Percentiles rank a stretch among this genome's conserved stretches.
Evolutionary conservation across 2,797 vertebrate species (phyloP).

Genomic region (Tachyglossus aculeatus): DNA sequence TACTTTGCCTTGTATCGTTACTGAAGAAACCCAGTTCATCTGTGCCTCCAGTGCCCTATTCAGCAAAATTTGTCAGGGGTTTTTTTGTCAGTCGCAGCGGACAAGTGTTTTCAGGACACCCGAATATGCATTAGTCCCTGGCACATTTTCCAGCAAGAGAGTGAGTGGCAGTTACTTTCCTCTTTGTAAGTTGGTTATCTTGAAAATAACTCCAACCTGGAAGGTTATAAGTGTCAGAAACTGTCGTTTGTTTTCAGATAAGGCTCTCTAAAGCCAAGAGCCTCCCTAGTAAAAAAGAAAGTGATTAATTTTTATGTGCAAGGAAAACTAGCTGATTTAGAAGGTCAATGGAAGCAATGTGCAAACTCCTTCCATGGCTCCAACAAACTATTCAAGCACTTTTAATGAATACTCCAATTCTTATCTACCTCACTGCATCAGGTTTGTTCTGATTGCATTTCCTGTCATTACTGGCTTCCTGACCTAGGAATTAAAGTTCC

Average conservation of each 20-base stretch:
- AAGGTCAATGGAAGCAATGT: background rate
- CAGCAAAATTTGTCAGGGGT: background rate
- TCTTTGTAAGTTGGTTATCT: background rate
- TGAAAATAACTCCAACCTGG: slow-evolving; percentile 5
- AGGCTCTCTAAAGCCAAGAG: background rate
- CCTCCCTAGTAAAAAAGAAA: background rate
- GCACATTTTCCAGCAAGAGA: slow-evolving; percentile 5
- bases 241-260: slow-evolving; percentile 5
- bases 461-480: background rate
- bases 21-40: too few relatives aligned
- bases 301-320: background rate
- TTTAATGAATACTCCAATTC: background rate
- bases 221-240: background rate
- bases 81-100: background rate
- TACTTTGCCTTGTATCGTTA: too few relatives aligned
- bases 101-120: background rate
- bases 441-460: background rate
- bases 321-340: background rate
- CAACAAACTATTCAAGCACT: background rate
- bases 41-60: too few relatives aligned
- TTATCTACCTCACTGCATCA: background rate
- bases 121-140: background rate
- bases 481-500: too few relatives aligned
- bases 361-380: background rate
- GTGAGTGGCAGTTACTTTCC: background rate